These are phyloP conservation scores for Holacanthus passer DNA, from an alignment of 2,113 vertebrate genomes.

Conservation along the genomic window DNA sequence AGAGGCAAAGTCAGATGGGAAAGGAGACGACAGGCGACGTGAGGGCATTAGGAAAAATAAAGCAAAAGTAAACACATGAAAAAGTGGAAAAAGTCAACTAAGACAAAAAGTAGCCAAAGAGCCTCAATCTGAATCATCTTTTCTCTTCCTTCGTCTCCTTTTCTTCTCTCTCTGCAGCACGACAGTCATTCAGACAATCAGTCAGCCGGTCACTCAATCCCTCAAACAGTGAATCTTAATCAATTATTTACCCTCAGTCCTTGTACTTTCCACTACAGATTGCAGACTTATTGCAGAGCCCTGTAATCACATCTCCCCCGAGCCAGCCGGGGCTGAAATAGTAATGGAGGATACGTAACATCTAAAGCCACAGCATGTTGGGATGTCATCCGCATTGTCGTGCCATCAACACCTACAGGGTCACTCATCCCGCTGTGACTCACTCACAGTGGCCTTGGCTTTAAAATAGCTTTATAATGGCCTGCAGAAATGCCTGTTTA, in stretches of 20 bases:
- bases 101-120: not conserved
- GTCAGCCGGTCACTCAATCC: slow-evolving; percentile 47
- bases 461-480: slow-evolving; percentile 39
- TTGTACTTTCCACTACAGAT: slow-evolving; percentile 69
- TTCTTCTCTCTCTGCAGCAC: slow-evolving; percentile 5
- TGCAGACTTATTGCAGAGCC: slow-evolving; percentile 53
- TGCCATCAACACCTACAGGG: slow-evolving; percentile 54
- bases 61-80: slow-evolving; percentile 8
- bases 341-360: slow-evolving; percentile 33
- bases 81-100: slow-evolving; percentile 7
- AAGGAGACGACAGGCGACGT: slow-evolving; percentile 33
- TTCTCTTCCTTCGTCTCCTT: not conserved
- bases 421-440: slow-evolving; percentile 32
- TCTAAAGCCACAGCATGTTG: slow-evolving; percentile 31
- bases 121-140: not conserved
- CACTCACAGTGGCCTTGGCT: slow-evolving; percentile 17
- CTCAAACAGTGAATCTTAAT: slow-evolving; percentile 61
- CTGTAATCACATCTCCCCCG: slow-evolving; percentile 64
- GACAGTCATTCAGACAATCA: slow-evolving; percentile 4
- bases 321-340: slow-evolving; percentile 39
- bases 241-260: slow-evolving; percentile 62
- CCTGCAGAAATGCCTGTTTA: slow-evolving; percentile 12
- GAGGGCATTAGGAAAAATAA: slow-evolving; percentile 26
- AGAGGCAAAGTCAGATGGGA: slow-evolving; percentile 32
- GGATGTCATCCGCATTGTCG: slow-evolving; percentile 31